Conservation (phyloP, 2,797 vertebrate species). For the Sebastes glaucus region DNA sequence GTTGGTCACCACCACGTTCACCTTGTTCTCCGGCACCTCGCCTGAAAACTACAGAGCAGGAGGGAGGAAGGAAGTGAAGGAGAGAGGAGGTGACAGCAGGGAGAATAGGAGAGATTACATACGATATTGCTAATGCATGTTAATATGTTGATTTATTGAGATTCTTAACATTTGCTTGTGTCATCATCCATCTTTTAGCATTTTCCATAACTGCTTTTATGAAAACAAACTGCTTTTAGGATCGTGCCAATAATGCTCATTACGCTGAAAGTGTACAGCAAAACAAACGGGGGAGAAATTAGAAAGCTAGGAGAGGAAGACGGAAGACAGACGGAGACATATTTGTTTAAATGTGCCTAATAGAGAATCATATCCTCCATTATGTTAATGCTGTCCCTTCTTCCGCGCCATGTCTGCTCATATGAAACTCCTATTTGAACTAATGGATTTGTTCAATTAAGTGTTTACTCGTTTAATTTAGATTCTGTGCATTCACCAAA, state of each 20-base stretch:
- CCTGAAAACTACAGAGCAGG: conserved; percentile 87
- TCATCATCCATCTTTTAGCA: conserved; percentile 32
- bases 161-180: conserved; percentile 21
- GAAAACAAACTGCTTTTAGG: conserved; percentile 59
- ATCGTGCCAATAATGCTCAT: conserved; percentile 35
- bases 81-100: background rate
- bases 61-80: background rate
- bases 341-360: conserved; percentile 56
- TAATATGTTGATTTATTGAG: conserved; percentile 55
- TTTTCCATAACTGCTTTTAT: conserved; percentile 48
- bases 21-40: conserved; percentile 93
- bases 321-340: background rate
- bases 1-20: conserved; percentile 93
- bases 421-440: conserved; percentile 65
- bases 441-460: conserved; percentile 80
- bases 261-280: conserved; percentile 18
- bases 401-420: conserved; percentile 45
- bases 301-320: background rate
- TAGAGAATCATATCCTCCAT: conserved; percentile 64
- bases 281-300: conserved; percentile 27
- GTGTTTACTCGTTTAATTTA: conserved; percentile 75
- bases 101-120: conserved; percentile 11
- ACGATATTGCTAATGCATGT: conserved; percentile 28
- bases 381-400: conserved; percentile 59
- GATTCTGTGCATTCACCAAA: conserved; percentile 67